A percentile compares a stretch with the other conserved stretches of the same genome.
Evolutionary conservation across 2,113 vertebrate species (phyloP).

Genomic region (Dasyornis broadbenti): DNA sequence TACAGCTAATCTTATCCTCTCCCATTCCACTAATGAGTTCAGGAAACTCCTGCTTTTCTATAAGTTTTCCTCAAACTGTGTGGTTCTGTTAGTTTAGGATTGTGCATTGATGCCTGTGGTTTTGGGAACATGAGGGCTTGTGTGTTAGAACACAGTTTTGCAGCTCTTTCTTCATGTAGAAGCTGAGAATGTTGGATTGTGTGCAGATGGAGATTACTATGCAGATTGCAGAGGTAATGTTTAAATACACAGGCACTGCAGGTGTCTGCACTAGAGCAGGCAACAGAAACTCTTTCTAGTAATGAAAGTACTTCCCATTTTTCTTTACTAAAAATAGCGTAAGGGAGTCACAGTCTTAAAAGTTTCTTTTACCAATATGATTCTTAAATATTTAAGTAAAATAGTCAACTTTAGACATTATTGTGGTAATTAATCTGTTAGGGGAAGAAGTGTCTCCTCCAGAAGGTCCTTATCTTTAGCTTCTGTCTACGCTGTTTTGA

Average conservation of each 20-base stretch:
- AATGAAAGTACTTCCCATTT: not conserved
- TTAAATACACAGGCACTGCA: not conserved
- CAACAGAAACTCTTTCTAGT: not conserved
- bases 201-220: not conserved
- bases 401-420: not conserved
- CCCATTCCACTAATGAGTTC: not conserved
- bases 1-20: not conserved
- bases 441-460: not conserved
- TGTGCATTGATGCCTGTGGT: not conserved
- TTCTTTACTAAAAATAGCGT: not conserved
- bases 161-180: not conserved
- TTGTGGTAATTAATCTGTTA: not conserved
- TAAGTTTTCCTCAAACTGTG: rapidly evolving
- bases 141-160: not conserved
- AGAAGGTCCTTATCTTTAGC: not conserved
- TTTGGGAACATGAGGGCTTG: not conserved
- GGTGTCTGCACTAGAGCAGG: not conserved
- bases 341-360: not conserved
- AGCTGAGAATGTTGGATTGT: not conserved
- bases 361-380: not conserved
- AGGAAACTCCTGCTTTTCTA: not conserved
- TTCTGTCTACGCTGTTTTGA: not conserved
- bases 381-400: not conserved
- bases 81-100: not conserved
- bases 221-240: not conserved